Base-by-base conservation (phyloP, 2,888 invertebrate species). In the Sarcophaga rosellei region DNA sequence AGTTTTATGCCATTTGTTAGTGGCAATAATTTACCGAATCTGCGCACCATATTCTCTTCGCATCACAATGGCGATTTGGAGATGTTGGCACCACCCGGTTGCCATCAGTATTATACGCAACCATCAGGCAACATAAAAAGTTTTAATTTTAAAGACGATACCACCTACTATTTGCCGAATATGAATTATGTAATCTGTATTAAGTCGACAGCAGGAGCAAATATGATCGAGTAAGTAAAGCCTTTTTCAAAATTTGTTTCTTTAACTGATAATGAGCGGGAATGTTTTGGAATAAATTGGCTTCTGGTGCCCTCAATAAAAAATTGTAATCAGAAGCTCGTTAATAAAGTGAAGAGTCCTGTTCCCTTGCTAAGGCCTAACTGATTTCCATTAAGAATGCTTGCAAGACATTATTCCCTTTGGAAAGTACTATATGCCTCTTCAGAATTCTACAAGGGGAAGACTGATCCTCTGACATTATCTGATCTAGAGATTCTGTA, bases 161-260 rank as follows among this genome's bases (percentile, higher is more conserved):
- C 95, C 0, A 84, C 85, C n/a, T 87, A 87, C 57, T 95, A 95
- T 88, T 94, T 95, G 83, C 94, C 94, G 0, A 94, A 94, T 85
- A 89, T 95, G 82, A 93, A 93, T 1, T 96, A 96, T 89, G 95
- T 95, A 0, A 95, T 95, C 0, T 96, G 96, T 91, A 95, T 96
- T 90, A 95, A 94, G 89, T 90, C 92, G 1, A 76, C 77, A 17
- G 45, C 89, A 11, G 89, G 89, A 10, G 90, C 91, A 70, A 89
- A 88, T 44, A 90, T 90, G 88, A 91, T 93, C 61, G 90, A 92
- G 93, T 93, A 78, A 88, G 90, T 86, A 62, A 17, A 47, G 8
- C 57, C 25, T 11, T 72, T 35, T 6, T 0, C 1, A 35, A n/a
- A n/a, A 35, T 35, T 35, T 10, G 5, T 35, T 35, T 35, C 35